phyloP scores from a whole-genome alignment of 2,888 invertebrate genomes.

The Meteorus cinctellus region DNA sequence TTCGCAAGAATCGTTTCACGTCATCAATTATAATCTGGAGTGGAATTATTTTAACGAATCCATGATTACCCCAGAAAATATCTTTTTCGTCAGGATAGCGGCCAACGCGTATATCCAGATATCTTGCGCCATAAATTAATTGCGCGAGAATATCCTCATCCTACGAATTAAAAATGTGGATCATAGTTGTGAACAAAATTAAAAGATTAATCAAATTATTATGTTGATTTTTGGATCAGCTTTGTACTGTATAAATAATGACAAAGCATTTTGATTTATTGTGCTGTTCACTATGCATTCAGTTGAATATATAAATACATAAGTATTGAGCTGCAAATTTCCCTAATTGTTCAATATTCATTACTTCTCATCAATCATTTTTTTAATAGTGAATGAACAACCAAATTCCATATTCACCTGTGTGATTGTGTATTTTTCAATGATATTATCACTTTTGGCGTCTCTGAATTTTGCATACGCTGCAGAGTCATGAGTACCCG shows the following conservation, averaged over 20 bases:
- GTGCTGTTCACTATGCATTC: too few species aligned
- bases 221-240: not conserved
- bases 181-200: not conserved
- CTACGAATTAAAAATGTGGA: slow-evolving; percentile 57
- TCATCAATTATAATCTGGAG: slow-evolving; percentile 75
- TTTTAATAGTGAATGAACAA: not conserved
- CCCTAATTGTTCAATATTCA: too few species aligned
- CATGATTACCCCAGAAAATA: slow-evolving; percentile 77
- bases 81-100: slow-evolving; percentile 71
- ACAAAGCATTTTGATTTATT: too few species aligned
- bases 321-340: too few species aligned
- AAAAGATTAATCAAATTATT: not conserved
- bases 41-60: slow-evolving; percentile 74
- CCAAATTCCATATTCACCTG: slow-evolving; percentile 65
- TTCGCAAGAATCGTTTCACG: slow-evolving; percentile 75
- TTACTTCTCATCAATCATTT: too few species aligned
- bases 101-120: slow-evolving; percentile 78
- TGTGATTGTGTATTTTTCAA: slow-evolving; percentile 75
- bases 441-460: slow-evolving; percentile 62
- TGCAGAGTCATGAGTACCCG: slow-evolving; percentile 83
- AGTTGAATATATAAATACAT: too few species aligned
- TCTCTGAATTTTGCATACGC: slow-evolving; percentile 72
- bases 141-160: slow-evolving; percentile 78
- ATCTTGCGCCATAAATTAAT: slow-evolving; percentile 77
- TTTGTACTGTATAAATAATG: not conserved